phyloP scores from a whole-genome alignment of 2,888 invertebrate genomes.

The Drosophila eohydei region DNA sequence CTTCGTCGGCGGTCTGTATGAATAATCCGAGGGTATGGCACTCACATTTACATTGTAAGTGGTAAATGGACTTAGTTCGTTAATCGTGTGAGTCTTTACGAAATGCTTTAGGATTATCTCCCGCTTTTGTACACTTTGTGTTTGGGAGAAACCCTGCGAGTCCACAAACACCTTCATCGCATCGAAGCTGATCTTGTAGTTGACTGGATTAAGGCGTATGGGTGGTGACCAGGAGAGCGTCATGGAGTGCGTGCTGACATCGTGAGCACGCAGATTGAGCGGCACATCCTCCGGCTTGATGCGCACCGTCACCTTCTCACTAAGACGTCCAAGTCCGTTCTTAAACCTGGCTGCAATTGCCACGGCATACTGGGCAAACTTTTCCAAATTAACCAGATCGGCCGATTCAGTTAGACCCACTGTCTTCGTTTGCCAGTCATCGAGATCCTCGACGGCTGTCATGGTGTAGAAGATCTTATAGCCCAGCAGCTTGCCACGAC shows the following conservation, averaged over 20 bases:
- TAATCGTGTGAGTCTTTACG: constrained; percentile 90
- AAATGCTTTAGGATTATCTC: constrained; percentile 91
- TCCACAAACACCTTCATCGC: constrained; percentile 97
- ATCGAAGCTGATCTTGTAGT: constrained; percentile 95
- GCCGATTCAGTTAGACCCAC: constrained; percentile 95
- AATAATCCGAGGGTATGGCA: constrained; percentile 93
- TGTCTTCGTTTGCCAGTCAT: constrained; percentile 94
- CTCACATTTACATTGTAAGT: constrained; percentile 97
- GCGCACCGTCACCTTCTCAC: constrained; percentile 95
- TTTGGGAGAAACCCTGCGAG: constrained; percentile 96
- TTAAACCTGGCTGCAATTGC: constrained; percentile 94
- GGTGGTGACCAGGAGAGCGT: constrained; percentile 96
- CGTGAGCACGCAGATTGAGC: constrained; percentile 93
- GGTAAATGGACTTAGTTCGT: constrained; percentile 96
- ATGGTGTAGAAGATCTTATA: constrained; percentile 97
- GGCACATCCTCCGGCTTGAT: constrained; percentile 97
- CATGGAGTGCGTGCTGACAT: constrained; percentile 97
- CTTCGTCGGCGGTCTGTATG: constrained; percentile 95
- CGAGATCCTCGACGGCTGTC: constrained; percentile 96
- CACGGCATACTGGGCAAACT: constrained; percentile 95
- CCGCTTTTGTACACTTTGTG: constrained; percentile 91
- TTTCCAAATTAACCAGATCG: constrained; percentile 94
- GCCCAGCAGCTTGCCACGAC: constrained; percentile 92
- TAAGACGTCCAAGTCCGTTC: constrained; percentile 92
- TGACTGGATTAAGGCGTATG: constrained; percentile 93